These are phyloP conservation scores for Etia nguti DNA, from an alignment of 2,113 vertebrate species.

Conservation along the genomic window DNA sequence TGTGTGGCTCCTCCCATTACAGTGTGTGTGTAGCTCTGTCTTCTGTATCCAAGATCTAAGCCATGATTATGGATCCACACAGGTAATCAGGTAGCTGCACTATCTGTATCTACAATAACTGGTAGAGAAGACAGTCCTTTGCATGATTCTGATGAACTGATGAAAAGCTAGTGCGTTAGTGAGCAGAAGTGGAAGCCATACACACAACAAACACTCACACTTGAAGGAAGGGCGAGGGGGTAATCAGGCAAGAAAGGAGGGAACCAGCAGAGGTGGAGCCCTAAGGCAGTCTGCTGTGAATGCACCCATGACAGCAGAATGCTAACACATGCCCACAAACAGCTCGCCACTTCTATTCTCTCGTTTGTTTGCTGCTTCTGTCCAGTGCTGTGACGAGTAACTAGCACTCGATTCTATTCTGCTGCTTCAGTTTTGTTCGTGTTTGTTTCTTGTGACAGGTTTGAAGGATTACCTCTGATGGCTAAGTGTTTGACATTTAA, in stretches of 20 bases:
- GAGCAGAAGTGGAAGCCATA: background rate
- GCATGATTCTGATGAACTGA: background rate
- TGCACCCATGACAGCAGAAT: background rate
- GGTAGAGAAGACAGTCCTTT: background rate
- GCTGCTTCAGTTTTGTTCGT: background rate
- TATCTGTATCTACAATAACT: too few relatives aligned
- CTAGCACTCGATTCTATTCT: background rate
- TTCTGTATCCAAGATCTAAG: too few relatives aligned
- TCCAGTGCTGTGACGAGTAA: too few relatives aligned
- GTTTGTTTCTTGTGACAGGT: background rate
- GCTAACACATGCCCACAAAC: background rate
- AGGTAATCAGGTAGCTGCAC: too few relatives aligned
- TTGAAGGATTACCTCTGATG: background rate
- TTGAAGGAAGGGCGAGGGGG: background rate
- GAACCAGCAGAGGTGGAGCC: background rate
- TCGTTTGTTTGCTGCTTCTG: too few relatives aligned
- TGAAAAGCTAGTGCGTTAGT: background rate
- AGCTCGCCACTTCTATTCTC: background rate
- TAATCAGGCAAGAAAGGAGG: background rate
- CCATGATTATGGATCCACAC: too few relatives aligned
- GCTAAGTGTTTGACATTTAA: background rate
- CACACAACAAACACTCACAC: background rate
- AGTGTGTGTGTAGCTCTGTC: too few relatives aligned
- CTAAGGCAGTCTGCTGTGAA: background rate
- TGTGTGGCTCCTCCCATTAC: too few relatives aligned